phyloP scores from a whole-genome alignment of 2,888 invertebrate genomes.

The Drosophila cognata region DNA sequence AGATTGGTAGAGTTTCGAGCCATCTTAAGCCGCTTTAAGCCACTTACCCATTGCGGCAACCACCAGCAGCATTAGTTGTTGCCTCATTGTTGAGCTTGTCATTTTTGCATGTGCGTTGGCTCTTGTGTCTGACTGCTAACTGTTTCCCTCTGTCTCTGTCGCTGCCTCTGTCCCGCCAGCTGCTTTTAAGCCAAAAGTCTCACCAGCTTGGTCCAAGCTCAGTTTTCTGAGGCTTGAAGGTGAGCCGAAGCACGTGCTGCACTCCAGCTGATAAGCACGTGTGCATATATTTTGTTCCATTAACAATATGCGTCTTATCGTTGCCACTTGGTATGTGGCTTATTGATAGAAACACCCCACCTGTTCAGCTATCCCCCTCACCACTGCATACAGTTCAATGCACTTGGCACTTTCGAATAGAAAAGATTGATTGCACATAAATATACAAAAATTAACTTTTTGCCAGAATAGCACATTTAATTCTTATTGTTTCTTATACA shows the following conservation, averaged over 20 bases:
- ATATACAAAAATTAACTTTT: background rate
- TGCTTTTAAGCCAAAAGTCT: slow-evolving; percentile 54
- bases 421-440: background rate
- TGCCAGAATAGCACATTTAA: background rate
- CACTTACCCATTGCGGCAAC: slow-evolving; percentile 61
- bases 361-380: background rate
- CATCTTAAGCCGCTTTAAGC: background rate
- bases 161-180: slow-evolving; percentile 30
- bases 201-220: slow-evolving; percentile 1
- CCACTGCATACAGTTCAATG: slow-evolving; percentile 26
- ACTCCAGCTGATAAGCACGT: slow-evolving; percentile 49
- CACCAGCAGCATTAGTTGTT: slow-evolving; percentile 57
- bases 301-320: slow-evolving; percentile 10
- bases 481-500: background rate
- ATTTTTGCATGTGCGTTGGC: slow-evolving; percentile 8
- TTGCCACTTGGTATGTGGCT: slow-evolving; percentile 25
- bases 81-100: slow-evolving; percentile 40
- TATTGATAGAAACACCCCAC: slow-evolving; percentile 14
- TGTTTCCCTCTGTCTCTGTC: slow-evolving; percentile 25
- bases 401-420: background rate
- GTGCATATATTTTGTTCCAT: slow-evolving; percentile 29
- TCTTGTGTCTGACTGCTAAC: slow-evolving; percentile 21
- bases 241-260: slow-evolving; percentile 43
- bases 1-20: background rate
- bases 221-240: background rate